These are phyloP conservation scores for Parochlus steinenii DNA, from an alignment of 2,888 invertebrate species.

Conservation along the genomic window DNA sequence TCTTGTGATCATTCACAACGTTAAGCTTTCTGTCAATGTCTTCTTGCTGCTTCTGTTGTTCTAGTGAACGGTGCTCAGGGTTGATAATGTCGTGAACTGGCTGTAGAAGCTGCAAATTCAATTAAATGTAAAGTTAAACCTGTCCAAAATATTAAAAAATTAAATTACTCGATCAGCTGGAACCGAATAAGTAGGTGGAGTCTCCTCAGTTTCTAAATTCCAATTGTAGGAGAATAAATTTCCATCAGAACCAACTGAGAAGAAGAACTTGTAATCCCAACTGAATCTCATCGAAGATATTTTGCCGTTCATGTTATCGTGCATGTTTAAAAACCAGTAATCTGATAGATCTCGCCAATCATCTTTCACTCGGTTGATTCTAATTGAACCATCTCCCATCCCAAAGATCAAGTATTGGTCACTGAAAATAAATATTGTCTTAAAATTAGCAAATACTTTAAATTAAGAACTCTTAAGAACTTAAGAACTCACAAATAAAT, in stretches of 20 bases:
- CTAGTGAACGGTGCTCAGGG: constrained; percentile 27
- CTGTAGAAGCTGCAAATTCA: constrained; percentile 14
- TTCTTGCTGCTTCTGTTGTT: constrained; percentile 50
- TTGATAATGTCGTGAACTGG: constrained; percentile 21
- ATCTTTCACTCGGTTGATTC: constrained; percentile 35
- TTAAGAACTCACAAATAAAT: constrained; percentile 32
- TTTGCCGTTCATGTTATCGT: constrained; percentile 52
- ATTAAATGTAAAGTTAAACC: constrained; percentile 18
- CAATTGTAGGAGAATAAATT: constrained; percentile 56
- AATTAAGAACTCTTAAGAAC: constrained; percentile 6
- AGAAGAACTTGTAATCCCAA: constrained; percentile 35
- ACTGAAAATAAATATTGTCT: constrained; percentile 21
- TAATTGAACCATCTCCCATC: constrained; percentile 41
- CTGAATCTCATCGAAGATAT: constrained; percentile 47
- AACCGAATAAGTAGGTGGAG: background rate
- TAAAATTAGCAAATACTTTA: constrained; percentile 3
- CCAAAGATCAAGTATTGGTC: constrained; percentile 40
- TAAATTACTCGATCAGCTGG: constrained; percentile 23
- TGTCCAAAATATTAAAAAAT: background rate
- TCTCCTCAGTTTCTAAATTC: constrained; percentile 21
- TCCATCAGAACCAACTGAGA: constrained; percentile 55
- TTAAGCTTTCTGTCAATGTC: constrained; percentile 44
- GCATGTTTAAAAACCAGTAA: constrained; percentile 54
- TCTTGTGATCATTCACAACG: constrained; percentile 46
- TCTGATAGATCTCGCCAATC: constrained; percentile 40